Conservation (phyloP, 2,888 invertebrate species). For the Pandemis cinnamomeana region DNA sequence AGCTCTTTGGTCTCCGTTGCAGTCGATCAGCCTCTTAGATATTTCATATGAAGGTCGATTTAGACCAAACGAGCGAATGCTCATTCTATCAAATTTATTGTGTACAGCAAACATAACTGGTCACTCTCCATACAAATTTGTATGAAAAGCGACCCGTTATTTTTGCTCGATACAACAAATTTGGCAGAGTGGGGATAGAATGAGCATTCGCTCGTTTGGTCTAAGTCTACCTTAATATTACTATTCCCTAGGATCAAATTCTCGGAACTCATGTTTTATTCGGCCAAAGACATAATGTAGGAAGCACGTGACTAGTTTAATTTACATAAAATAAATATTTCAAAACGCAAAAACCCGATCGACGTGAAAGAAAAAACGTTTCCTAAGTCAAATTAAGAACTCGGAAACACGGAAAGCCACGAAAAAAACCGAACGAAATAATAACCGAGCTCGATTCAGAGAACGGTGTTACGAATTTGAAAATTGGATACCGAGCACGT, state of each 20-base stretch:
- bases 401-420: background rate
- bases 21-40: too few species aligned
- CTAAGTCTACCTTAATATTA: too few species aligned
- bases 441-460: conserved; percentile 28
- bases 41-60: too few species aligned
- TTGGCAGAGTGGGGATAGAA: too few species aligned
- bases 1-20: too few species aligned
- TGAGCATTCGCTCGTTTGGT: too few species aligned
- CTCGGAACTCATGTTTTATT: background rate
- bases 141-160: too few species aligned
- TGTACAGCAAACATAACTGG: too few species aligned
- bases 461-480: conserved; percentile 35
- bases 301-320: conserved; percentile 3
- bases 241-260: background rate
- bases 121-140: too few species aligned
- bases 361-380: conserved; percentile 6
- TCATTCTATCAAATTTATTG: too few species aligned
- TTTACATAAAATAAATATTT: conserved; percentile 1
- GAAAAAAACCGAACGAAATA: conserved; percentile 4
- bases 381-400: conserved; percentile 5
- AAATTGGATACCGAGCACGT: conserved; percentile 36
- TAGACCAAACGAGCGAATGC: too few species aligned
- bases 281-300: background rate
- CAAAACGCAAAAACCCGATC: background rate
- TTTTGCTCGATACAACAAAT: too few species aligned